A percentile compares a stretch with the other conserved stretches of the same genome.
Evolutionary conservation across 2,113 vertebrate species (phyloP).

Genomic region (Opisthocomus hoazin): DNA sequence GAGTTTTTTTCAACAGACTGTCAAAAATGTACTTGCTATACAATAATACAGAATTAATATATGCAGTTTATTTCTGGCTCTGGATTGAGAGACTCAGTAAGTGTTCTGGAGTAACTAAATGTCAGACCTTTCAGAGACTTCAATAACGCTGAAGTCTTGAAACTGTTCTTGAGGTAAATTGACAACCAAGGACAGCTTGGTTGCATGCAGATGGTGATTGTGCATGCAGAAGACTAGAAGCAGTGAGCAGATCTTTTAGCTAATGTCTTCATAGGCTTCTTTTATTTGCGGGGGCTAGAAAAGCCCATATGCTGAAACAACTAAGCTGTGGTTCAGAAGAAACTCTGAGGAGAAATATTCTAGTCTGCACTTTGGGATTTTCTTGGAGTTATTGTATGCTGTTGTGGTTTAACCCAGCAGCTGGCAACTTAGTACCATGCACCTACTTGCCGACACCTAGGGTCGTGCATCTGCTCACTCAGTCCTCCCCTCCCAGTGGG

Average conservation of each 20-base stretch:
- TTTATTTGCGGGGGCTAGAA: neutral
- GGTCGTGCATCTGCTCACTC: too few species aligned
- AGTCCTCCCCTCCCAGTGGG: too few species aligned
- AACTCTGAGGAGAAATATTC: neutral
- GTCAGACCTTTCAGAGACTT: neutral
- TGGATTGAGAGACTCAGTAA: neutral
- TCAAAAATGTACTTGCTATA: neutral
- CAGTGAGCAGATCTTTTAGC: neutral
- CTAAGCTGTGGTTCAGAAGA: neutral
- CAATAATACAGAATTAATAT: neutral
- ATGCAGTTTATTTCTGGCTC: neutral
- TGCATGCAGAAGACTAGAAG: neutral
- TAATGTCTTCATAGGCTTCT: neutral
- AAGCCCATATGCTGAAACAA: neutral
- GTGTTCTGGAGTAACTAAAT: neutral
- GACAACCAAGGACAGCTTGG: neutral
- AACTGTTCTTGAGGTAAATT: neutral
- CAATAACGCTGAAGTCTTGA: neutral
- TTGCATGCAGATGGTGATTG: fast-evolving
- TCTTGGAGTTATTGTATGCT: neutral
- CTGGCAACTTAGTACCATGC: too few species aligned
- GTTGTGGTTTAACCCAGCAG: too few species aligned
- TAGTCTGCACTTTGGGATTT: neutral
- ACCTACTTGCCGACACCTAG: too few species aligned
- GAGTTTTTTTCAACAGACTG: neutral